phyloP scores from a whole-genome alignment of 1,140 invertebrate species.

The Camponotus pennsylvanicus region DNA sequence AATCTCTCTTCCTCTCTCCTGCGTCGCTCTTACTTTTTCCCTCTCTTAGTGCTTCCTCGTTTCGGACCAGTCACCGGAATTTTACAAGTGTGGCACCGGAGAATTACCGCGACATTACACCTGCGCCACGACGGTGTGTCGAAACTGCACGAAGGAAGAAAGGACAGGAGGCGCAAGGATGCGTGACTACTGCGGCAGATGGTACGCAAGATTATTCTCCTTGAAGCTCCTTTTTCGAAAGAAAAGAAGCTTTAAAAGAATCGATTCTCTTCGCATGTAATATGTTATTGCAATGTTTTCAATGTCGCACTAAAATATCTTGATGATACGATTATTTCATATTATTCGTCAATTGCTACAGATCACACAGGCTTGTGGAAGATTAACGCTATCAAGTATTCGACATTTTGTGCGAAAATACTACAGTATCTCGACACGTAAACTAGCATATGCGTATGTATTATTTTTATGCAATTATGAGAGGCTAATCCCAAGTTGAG shows the following conservation, averaged over 20 bases:
- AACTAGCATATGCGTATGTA: constrained; percentile 3
- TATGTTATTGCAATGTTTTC: neutral
- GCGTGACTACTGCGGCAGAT: constrained; percentile 55
- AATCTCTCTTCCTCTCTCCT: constrained; percentile 41
- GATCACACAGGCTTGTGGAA: neutral
- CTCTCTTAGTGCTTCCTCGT: constrained; percentile 17
- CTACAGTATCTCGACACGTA: neutral
- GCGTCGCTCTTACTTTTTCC: neutral
- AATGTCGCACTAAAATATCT: neutral
- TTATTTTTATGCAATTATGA: constrained; percentile 53
- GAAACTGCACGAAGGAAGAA: constrained; percentile 36
- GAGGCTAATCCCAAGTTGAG: neutral
- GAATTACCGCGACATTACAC: constrained; percentile 61
- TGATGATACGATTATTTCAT: constrained; percentile 3
- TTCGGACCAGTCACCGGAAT: constrained; percentile 47
- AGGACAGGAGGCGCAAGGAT: constrained; percentile 49
- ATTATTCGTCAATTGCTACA: neutral
- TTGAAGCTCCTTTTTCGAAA: constrained; percentile 45
- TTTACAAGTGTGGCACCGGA: constrained; percentile 48
- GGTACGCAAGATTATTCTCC: constrained; percentile 14
- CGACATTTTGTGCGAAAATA: neutral
- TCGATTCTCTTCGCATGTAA: neutral
- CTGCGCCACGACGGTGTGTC: constrained; percentile 32
- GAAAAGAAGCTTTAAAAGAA: constrained; percentile 12
- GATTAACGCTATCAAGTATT: neutral